Percentiles rank a stretch among this genome's conserved stretches.
Conservation (phyloP, 2,888 invertebrate species). For the Plagodis dolabraria region DNA sequence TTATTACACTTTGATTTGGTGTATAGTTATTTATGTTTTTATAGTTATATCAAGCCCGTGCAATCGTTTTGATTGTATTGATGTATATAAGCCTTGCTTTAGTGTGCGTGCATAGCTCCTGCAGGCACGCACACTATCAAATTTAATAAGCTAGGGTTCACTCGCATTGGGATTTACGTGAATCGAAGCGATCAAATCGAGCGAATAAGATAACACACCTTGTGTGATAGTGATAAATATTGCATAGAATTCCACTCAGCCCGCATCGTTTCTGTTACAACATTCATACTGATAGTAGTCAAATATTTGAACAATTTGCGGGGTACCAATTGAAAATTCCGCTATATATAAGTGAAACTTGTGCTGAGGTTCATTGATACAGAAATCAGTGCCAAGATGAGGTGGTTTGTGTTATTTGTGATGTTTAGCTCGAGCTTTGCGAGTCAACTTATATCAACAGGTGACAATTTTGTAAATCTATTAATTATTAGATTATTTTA, state of each 20-base stretch:
- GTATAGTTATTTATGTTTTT: too few species aligned
- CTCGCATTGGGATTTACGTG: too few species aligned
- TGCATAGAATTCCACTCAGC: constrained; percentile 29
- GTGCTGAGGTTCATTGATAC: constrained; percentile 45
- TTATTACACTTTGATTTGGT: too few species aligned
- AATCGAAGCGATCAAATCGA: too few species aligned
- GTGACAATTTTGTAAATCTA: constrained; percentile 42
- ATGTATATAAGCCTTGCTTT: too few species aligned
- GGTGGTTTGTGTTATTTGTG: constrained; percentile 53
- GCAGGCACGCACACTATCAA: too few species aligned
- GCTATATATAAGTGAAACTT: constrained; percentile 50
- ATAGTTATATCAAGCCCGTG: too few species aligned
- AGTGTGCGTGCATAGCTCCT: too few species aligned
- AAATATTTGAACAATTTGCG: constrained; percentile 46
- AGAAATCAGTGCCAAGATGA: constrained; percentile 53
- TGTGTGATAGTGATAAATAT: constrained; percentile 27
- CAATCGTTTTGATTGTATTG: too few species aligned
- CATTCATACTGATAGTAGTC: constrained; percentile 32
- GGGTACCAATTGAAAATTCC: constrained; percentile 32
- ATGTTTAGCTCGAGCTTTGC: constrained; percentile 53
- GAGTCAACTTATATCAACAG: constrained; percentile 54
- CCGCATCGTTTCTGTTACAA: constrained; percentile 41
- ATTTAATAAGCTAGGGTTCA: too few species aligned
- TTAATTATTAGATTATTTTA: too few species aligned
- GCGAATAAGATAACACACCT: constrained; percentile 6